Percentiles rank a stretch among this genome's conserved stretches.
phyloP scores from a whole-genome alignment of 2,888 invertebrate species.

The Koerneria pararmatus region DNA sequence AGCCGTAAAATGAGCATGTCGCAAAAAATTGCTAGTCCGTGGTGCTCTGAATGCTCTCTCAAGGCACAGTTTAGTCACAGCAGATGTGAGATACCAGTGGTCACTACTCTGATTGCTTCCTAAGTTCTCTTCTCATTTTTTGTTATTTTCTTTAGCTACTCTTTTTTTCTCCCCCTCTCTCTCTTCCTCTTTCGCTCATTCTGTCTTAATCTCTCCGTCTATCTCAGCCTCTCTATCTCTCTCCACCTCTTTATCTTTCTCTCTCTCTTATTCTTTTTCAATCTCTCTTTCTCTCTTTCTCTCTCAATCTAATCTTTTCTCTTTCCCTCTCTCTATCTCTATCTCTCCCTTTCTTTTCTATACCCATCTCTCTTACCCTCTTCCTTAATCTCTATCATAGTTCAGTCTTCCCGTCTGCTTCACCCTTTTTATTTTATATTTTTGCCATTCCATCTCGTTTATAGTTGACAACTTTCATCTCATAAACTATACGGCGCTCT shows the following conservation, averaged over 20 bases:
- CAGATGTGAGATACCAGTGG: no score
- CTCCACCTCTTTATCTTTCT: background rate
- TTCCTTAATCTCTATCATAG: background rate
- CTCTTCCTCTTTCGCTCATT: slow-evolving; percentile 4
- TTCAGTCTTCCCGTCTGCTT: background rate
- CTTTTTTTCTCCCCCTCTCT: background rate
- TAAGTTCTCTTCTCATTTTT: no score
- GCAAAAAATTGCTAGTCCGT: no score
- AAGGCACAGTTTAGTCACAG: no score
- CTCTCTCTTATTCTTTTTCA: background rate
- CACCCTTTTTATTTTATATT: no score
- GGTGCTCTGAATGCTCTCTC: no score
- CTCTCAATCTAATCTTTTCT: no score
- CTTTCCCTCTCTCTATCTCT: background rate
- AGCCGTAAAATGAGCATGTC: background rate
- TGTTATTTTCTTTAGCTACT: no score
- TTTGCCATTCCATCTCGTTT: no score
- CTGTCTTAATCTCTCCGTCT: slow-evolving; percentile 8
- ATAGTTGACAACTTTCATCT: no score
- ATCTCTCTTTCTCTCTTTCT: slow-evolving; percentile 3
- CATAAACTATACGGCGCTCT: background rate
- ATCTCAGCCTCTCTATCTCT: background rate
- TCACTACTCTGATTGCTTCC: no score
- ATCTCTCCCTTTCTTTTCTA: slow-evolving; percentile 7
- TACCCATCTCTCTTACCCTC: background rate